phyloP scores from a whole-genome alignment of 2,797 vertebrate species.

The Syndactyla subalaris region DNA sequence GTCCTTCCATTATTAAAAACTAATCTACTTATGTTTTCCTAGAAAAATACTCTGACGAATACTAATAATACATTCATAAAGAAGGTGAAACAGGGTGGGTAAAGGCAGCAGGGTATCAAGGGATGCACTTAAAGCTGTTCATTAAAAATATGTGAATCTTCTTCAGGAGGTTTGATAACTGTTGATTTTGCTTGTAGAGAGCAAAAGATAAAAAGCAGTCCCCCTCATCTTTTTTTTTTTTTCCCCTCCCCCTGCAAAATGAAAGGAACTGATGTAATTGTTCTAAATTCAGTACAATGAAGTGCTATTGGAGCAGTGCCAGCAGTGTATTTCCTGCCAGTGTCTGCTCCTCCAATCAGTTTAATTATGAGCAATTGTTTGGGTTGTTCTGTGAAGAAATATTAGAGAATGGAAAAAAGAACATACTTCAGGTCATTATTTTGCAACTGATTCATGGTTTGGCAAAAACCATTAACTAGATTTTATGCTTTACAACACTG shows the following conservation, averaged over 20 bases:
- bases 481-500: slow-evolving; percentile 77
- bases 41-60: background rate
- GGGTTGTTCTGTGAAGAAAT: slow-evolving; percentile 79
- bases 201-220: background rate
- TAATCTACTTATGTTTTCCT: slow-evolving; percentile 10
- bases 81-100: background rate
- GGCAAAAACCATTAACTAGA: slow-evolving; percentile 77
- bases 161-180: slow-evolving; percentile 54
- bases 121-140: background rate
- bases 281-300: slow-evolving; percentile 77
- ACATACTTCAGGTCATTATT: slow-evolving; percentile 73
- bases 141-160: slow-evolving; percentile 11
- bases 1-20: background rate
- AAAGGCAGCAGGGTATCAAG: background rate
- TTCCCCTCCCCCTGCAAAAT: no score
- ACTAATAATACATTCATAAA: background rate
- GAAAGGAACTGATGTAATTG: slow-evolving; percentile 80
- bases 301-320: slow-evolving; percentile 61
- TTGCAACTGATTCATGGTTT: slow-evolving; percentile 83
- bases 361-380: slow-evolving; percentile 84
- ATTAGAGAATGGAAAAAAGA: slow-evolving; percentile 85
- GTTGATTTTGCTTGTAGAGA: slow-evolving; percentile 9
- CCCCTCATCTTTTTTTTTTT: background rate
- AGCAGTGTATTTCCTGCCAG: slow-evolving; percentile 78
- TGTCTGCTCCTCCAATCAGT: slow-evolving; percentile 76